Evolutionary conservation across 1,140 invertebrate species (phyloP), one percentile per base, ranked within the genome.

Genomic region (Mesaphorura yosii): DNA sequence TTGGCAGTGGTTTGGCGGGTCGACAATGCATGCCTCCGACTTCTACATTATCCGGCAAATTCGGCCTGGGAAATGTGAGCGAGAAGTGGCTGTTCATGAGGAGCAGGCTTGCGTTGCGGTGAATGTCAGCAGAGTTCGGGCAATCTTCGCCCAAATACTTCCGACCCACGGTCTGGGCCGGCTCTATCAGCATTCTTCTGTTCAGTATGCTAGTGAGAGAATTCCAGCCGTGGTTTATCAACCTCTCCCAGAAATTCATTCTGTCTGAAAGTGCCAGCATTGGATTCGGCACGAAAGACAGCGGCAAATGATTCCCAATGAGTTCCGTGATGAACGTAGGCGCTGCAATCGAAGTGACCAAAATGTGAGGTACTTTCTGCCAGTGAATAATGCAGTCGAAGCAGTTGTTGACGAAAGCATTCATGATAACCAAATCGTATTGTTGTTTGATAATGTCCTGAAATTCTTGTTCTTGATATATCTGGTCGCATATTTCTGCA

Each of bases 1-100:
- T 12, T 27, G 52, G 57, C 37, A 61, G 31, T 4, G 48, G 41
- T 45, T 52, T 55, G 12, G 51, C 17, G 0, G 56, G 56, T 47
- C 34, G 29, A 38, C 57, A 61, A 48, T 61, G 59, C 22, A 61
- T 55, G 10, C 56, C 51, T 15, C 59, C 57, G 10, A 56, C 42
- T 48, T 59, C 57, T 19, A 58, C 23, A 42, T 60, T 37, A 28
- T 37, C 28, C 7, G 59, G 59, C 10, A 59, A 39, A 10, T 48
- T 45, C 1, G 60, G 58, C 26, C 51, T 17, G 17, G 58, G 58
- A 14, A 40, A 45, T 2, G 47, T 58, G 0, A 57, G 27, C 4
- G 47, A 28, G 25, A 57, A 50, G 42, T 65, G 59, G 17, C 46
- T 52, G 41, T 61, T 62, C 12, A 53, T 56, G 6, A 65, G 31